phyloP scores from a whole-genome alignment of 2,888 invertebrate genomes.

The Magallana nippona region DNA sequence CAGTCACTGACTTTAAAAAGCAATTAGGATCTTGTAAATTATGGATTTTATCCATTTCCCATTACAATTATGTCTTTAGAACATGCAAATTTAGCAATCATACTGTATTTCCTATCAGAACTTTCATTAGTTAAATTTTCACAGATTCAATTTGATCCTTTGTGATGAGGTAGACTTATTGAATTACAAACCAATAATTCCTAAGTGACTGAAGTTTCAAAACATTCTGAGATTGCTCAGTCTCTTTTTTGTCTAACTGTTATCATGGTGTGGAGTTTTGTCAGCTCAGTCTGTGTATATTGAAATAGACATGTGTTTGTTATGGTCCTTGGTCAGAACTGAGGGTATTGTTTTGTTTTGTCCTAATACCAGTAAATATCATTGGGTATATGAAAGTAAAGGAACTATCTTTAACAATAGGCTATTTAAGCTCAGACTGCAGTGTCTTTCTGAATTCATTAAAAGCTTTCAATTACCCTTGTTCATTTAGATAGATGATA shows the following conservation, averaged over 20 bases:
- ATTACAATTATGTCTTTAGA: slow-evolving; percentile 35
- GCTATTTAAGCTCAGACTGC: too few relatives aligned
- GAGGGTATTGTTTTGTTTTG: too few relatives aligned
- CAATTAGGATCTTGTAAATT: slow-evolving; percentile 33
- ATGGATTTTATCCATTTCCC: slow-evolving; percentile 33
- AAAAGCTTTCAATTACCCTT: too few relatives aligned
- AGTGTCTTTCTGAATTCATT: too few relatives aligned
- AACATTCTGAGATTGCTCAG: neutral
- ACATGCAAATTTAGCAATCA: slow-evolving; percentile 27
- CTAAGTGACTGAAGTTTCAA: neutral
- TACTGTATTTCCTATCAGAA: slow-evolving; percentile 13
- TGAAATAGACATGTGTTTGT: too few relatives aligned
- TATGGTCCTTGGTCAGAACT: too few relatives aligned
- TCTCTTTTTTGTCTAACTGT: too few relatives aligned
- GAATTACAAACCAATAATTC: slow-evolving; percentile 7
- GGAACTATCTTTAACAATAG: too few relatives aligned
- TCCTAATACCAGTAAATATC: too few relatives aligned
- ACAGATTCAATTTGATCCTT: slow-evolving; percentile 27
- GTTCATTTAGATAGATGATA: too few relatives aligned
- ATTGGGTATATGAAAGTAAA: too few relatives aligned
- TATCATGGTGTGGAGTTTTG: neutral
- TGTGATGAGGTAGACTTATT: slow-evolving; percentile 23
- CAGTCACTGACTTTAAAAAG: slow-evolving; percentile 26
- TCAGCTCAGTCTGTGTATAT: neutral
- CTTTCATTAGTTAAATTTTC: slow-evolving; percentile 35